Evolutionary conservation across 2,888 invertebrate species (phyloP).

Genomic region (Actias luna): DNA sequence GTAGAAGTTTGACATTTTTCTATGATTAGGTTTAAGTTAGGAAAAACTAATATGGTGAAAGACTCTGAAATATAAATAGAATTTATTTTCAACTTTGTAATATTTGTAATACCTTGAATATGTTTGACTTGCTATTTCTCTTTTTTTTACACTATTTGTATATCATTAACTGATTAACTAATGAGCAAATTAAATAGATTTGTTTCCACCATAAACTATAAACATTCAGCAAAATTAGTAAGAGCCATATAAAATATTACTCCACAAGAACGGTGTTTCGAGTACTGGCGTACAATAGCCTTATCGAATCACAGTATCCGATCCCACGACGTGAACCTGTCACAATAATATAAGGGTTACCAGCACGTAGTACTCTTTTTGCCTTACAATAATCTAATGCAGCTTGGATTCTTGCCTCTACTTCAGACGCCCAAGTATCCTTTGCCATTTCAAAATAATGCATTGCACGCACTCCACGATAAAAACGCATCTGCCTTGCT

Average conservation of each 20-base stretch:
- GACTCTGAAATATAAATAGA: too few relatives aligned
- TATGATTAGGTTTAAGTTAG: too few relatives aligned
- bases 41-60: too few relatives aligned
- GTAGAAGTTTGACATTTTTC: too few relatives aligned
- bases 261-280: conserved; percentile 48
- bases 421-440: conserved; percentile 58
- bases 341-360: conserved; percentile 68
- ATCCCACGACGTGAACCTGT: conserved; percentile 66
- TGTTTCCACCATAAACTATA: too few relatives aligned
- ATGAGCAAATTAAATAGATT: too few relatives aligned
- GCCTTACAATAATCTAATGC: conserved; percentile 72
- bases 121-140: too few relatives aligned
- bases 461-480: conserved; percentile 76
- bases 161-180: too few relatives aligned
- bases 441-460: conserved; percentile 72
- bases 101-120: too few relatives aligned
- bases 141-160: too few relatives aligned
- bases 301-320: conserved; percentile 68
- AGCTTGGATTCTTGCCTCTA: conserved; percentile 60
- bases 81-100: too few relatives aligned
- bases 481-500: conserved; percentile 83
- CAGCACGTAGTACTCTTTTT: conserved; percentile 63
- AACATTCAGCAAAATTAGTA: neutral
- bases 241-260: conserved; percentile 7
- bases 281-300: conserved; percentile 66